Base-by-base conservation (phyloP, 2,888 invertebrate species). In the Eucera pruinosa region DNA sequence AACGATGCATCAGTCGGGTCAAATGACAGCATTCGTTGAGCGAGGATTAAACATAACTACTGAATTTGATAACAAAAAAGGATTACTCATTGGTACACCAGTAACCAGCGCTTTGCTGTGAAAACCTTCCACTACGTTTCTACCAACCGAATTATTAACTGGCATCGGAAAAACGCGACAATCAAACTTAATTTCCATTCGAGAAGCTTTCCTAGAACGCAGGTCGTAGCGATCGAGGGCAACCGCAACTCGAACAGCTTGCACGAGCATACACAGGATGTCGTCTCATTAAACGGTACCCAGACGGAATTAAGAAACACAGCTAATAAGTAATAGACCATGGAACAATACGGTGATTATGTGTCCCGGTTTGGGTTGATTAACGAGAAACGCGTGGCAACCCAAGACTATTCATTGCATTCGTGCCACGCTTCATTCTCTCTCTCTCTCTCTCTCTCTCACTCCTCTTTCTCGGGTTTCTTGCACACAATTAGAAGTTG, bases 141-240 rank as follows among this genome's bases (percentile, higher is more conserved):
- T 39, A 30, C 45, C 60, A 7, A 30, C 18, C 13, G 50, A 27
- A 20, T 73, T 71, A 62, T 73, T 72, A 72, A 62, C 62, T 27
- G 50, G 39, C 50, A 65, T 75, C 43, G 58, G 74, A 74, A 52
- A 75, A 75, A 74, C 74, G 65, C 47, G 39, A 58, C 74, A 39
- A 75, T 75, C 65, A 18, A 36, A 57, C 58, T 64, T 74, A 75
- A 75, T 75, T 65, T 74, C 74, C 57, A 50, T 33, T 39, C 47
- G 72, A 43, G 43, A 62, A 23, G 7, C 41, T 39, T 25, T 27
- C 52, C 15, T n/a, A 27, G 64, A 30, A 45, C 45, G 69, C 55
- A 55, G n/a, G 73, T 62, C 55, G 76, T 86, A 87, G 82, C 82
- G 84, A 83, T 86, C 81, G 81, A 82, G 83, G 66, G 66, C 64